Evolutionary conservation across 2,113 vertebrate species (phyloP), one percentile per base, ranked within the genome.

Genomic region (Colinus virginianus): DNA sequence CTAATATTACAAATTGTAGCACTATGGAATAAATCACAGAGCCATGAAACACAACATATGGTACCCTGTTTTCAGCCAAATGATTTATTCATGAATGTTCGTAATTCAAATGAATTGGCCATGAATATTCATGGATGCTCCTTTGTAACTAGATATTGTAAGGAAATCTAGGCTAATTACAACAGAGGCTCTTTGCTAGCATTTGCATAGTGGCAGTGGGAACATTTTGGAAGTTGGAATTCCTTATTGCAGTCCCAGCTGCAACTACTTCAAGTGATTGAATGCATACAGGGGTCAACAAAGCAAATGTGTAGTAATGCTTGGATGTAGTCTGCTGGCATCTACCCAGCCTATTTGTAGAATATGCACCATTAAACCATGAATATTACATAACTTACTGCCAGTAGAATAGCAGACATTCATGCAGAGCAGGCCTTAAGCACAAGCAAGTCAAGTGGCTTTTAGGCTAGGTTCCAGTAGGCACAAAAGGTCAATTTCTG

Each of bases 51-150:
- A 93, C 93, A 96, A 88, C 96, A 97, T 97, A 96, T 59, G 87
- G 95, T 66, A 94, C 78, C 59, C 86, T 90, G 91, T 96, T 96
- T 95, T 91, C 92, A 94, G 81, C 40, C 86, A 86, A 94, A 97
- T 97, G 86, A 96, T 97, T 97, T 97, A 97, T 97, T 97, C 96
- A 97, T 96, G 93, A 97, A 84, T 84, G 84, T 94, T 96, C 84
- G 0, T 96, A 96, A 95, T 96, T 96, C 94, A 97, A 90, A 94
- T 95, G 90, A 93, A 91, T 96, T 94, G 83, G 2, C 55, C 76
- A 97, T 97, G 96, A 96, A 97, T 97, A 97, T 97, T 97, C 96
- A 97, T 96, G 78, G 18, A 7, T 89, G 67, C 40, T 94, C 80
- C 69, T 95, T 94, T 96, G 80, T 93, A 96, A 96, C 91, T 87